Evolutionary conservation across 1,140 invertebrate genomes (phyloP).

Genomic region (Drosophila willistoni): DNA sequence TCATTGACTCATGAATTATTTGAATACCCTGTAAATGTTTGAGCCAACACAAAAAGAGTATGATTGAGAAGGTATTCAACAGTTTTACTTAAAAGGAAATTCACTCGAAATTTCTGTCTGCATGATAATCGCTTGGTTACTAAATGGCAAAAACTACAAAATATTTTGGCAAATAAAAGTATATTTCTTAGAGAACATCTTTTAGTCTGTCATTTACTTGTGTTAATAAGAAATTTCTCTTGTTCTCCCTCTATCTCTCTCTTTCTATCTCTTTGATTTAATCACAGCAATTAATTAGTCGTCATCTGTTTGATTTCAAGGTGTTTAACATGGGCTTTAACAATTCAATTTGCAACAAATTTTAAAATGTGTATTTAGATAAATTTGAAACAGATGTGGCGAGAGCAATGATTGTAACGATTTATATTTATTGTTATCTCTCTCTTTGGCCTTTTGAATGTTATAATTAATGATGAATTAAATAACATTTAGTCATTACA

Average conservation of each 20-base stretch:
- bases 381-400: not conserved
- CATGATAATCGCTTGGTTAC: no score
- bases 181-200: not conserved
- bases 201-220: not conserved
- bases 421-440: constrained; percentile 7
- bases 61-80: not conserved
- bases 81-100: not conserved
- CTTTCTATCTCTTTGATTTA: constrained; percentile 32
- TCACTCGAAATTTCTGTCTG: no score
- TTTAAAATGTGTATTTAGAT: not conserved
- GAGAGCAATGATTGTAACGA: not conserved
- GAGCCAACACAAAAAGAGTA: not conserved
- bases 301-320: constrained; percentile 14
- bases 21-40: not conserved
- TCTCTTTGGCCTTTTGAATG: not conserved
- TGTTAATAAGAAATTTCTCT: not conserved
- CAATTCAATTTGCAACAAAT: constrained; percentile 42
- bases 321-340: constrained; percentile 25
- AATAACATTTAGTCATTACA: constrained; percentile 19
- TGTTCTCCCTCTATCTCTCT: constrained; percentile 17
- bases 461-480: not conserved
- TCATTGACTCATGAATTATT: constrained; percentile 29
- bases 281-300: constrained; percentile 35
- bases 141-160: no score
- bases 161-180: no score